phyloP scores from a whole-genome alignment of 2,113 vertebrate genomes.

The Spilogale gracilis region DNA sequence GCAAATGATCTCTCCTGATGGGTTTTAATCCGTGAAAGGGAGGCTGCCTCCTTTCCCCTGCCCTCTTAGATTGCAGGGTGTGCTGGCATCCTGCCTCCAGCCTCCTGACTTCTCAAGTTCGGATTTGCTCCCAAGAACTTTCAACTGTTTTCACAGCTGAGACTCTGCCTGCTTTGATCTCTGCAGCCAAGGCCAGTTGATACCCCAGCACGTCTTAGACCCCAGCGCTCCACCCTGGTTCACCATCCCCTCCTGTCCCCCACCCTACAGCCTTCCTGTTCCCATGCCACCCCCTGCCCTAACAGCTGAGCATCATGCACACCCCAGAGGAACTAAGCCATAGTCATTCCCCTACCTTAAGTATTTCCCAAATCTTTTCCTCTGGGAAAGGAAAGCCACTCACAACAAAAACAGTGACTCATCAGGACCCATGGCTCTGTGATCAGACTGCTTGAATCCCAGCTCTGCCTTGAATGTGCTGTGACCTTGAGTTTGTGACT shows the following conservation, averaged over 20 bases:
- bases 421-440: no score
- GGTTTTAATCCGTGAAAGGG: background rate
- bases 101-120: background rate
- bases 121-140: background rate
- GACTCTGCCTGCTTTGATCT: background rate
- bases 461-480: background rate
- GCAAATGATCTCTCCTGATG: background rate
- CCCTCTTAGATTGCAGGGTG: background rate
- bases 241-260: background rate
- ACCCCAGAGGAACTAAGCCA: background rate
- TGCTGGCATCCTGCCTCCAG: background rate
- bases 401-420: background rate
- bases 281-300: background rate
- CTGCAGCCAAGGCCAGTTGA: background rate
- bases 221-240: rapidly evolving
- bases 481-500: background rate
- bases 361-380: background rate
- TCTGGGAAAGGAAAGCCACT: background rate
- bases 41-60: background rate
- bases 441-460: background rate
- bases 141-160: rapidly evolving
- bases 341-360: background rate
- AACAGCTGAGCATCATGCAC: background rate
- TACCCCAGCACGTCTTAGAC: background rate
- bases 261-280: background rate